Evolutionary conservation across 1,140 invertebrate genomes (phyloP).

Genomic region (Trichomalopsis sarcophagae): DNA sequence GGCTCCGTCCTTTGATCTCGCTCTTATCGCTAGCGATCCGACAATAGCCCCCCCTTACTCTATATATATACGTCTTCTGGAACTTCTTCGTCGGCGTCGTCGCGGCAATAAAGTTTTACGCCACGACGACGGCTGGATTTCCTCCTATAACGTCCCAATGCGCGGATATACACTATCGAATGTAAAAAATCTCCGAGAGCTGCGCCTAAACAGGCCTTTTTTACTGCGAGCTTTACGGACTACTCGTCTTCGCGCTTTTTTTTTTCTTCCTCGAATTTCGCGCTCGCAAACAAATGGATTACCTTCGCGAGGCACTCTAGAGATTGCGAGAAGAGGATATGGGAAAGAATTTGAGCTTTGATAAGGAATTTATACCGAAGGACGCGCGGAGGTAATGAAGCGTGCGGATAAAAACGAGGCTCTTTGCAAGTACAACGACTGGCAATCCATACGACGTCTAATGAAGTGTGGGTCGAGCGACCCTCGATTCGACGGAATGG

Average conservation of each 20-base stretch:
- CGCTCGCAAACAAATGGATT: neutral
- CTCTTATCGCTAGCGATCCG: neutral
- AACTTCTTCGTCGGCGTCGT: neutral
- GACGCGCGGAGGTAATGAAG: neutral
- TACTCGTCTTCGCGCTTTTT: no score
- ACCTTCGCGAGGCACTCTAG: neutral
- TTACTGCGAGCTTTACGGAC: neutral
- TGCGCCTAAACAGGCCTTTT: no score
- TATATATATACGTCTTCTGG: neutral
- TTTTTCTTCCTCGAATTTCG: no score
- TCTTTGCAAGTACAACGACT: neutral
- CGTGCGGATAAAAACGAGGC: neutral
- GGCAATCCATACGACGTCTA: constrained; percentile 2
- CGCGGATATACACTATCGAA: neutral
- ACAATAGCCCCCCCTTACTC: neutral
- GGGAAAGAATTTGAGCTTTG: neutral
- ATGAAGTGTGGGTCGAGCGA: neutral
- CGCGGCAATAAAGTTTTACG: constrained; percentile 7
- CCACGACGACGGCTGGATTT: neutral
- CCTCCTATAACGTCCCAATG: neutral
- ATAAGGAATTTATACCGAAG: neutral
- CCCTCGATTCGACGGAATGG: neutral
- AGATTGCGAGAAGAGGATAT: neutral
- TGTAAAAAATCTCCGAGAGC: neutral
- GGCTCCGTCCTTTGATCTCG: neutral